A percentile compares a stretch with the other conserved stretches of the same genome.
phyloP scores from a whole-genome alignment of 2,113 vertebrate species.

The Actenoides lindsayi region DNA sequence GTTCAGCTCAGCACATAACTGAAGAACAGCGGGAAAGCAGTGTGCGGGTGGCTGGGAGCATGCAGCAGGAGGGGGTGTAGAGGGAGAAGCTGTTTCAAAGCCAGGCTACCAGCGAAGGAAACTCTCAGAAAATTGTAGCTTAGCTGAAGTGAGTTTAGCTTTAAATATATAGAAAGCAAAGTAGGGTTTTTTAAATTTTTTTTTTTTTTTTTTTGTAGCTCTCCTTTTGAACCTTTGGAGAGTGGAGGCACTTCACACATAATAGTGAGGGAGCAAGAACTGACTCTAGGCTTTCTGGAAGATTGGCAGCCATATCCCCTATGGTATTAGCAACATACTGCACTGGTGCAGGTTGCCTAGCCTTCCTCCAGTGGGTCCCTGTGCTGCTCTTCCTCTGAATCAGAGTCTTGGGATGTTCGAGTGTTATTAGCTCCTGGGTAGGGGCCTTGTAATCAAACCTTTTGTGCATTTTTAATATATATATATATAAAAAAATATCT shows the following conservation, averaged over 20 bases:
- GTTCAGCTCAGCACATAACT: accelerated
- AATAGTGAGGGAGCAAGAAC: neutral
- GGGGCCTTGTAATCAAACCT: neutral
- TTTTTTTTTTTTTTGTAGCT: neutral
- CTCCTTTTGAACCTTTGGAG: neutral
- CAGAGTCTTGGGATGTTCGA: accelerated
- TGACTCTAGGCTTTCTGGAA: neutral
- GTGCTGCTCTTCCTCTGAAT: neutral
- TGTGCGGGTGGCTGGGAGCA: accelerated
- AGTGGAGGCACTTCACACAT: neutral
- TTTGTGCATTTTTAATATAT: neutral
- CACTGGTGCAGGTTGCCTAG: neutral
- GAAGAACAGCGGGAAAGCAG: neutral
- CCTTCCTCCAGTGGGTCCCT: neutral
- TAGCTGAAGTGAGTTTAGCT: neutral
- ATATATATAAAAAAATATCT: neutral
- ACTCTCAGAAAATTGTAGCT: neutral
- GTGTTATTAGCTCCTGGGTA: neutral
- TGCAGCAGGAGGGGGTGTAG: neutral
- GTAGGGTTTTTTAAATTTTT: neutral
- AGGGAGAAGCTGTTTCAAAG: neutral
- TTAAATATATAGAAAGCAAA: neutral
- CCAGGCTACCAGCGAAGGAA: neutral
- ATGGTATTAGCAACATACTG: accelerated
- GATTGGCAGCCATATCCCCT: neutral